phyloP scores from a whole-genome alignment of 2,888 invertebrate genomes.

The Hydraecia micacea region DNA sequence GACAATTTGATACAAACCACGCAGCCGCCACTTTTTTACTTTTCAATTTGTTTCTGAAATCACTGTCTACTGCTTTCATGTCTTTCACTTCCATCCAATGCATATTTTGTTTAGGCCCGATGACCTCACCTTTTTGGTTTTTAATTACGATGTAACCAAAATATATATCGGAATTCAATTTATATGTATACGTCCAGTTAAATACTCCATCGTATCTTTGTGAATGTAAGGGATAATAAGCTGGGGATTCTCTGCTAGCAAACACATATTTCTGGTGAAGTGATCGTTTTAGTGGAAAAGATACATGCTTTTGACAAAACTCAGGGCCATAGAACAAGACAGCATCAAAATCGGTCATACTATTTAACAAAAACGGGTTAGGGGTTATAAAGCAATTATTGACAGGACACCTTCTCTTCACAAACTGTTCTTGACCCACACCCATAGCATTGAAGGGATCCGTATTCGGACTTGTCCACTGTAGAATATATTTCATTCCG shows the following conservation, averaged over 20 bases:
- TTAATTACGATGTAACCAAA: conserved; percentile 74
- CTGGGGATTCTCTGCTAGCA: conserved; percentile 73
- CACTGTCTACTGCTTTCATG: conserved; percentile 69
- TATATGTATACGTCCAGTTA: conserved; percentile 80
- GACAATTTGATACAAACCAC: conserved; percentile 81
- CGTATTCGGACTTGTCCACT: conserved; percentile 14
- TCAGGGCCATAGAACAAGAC: conserved; percentile 30
- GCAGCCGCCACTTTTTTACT: conserved; percentile 76
- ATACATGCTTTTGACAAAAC: conserved; percentile 6
- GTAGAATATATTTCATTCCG: conserved; percentile 28
- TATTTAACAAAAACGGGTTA: neutral
- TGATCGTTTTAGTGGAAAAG: conserved; percentile 9
- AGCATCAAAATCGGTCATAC: conserved; percentile 18
- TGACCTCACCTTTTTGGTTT: conserved; percentile 66
- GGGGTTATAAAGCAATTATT: conserved; percentile 25
- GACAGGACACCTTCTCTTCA: conserved; percentile 11
- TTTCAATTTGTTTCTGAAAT: conserved; percentile 68
- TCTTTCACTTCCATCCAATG: conserved; percentile 71
- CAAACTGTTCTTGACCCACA: conserved; percentile 14
- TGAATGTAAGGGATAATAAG: conserved; percentile 72
- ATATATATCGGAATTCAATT: conserved; percentile 73
- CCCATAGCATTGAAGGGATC: conserved; percentile 35
- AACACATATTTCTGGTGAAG: conserved; percentile 45
- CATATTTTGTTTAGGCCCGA: conserved; percentile 75
- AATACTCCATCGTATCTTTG: conserved; percentile 71